These are phyloP conservation scores for Ceratoteleas bidentatus DNA, from an alignment of 1,140 invertebrate species.

Conservation along the genomic window DNA sequence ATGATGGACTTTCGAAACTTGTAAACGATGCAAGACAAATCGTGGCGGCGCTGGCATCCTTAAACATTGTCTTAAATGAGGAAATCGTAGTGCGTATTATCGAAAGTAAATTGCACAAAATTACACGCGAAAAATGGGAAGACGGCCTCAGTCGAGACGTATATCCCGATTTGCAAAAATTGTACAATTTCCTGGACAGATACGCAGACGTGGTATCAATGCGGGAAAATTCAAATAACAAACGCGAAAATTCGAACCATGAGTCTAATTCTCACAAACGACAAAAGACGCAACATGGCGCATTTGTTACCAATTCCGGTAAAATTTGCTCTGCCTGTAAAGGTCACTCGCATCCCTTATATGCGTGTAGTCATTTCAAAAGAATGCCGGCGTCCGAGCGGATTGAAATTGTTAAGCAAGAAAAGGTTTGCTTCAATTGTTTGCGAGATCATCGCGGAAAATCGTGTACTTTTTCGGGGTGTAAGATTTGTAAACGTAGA, in stretches of 20 bases:
- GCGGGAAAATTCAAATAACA: background rate
- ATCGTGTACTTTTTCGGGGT: background rate
- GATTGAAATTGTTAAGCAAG: background rate
- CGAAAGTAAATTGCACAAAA: conserved; percentile 20
- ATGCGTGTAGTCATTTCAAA: conserved; percentile 7
- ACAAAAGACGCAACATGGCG: background rate
- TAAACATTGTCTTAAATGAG: background rate
- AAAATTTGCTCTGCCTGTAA: conserved; percentile 1
- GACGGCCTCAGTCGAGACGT: conserved; percentile 4
- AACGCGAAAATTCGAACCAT: conserved; percentile 2
- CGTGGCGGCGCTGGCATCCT: background rate
- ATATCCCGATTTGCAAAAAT: background rate
- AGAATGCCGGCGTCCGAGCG: background rate
- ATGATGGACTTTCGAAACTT: conserved; percentile 23
- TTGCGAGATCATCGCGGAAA: conserved; percentile 13
- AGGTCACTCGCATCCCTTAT: background rate
- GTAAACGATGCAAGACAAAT: conserved; percentile 16
- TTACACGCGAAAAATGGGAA: conserved; percentile 15
- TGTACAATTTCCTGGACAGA: conserved; percentile 18
- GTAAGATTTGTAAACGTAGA: background rate
- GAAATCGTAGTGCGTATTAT: conserved; percentile 3
- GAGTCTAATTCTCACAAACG: background rate
- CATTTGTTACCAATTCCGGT: background rate
- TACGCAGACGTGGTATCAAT: conserved; percentile 10
- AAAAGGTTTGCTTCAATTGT: conserved; percentile 3